Evolutionary conservation across 2,113 vertebrate species (phyloP).

Genomic region (Heloderma charlesbogerti): DNA sequence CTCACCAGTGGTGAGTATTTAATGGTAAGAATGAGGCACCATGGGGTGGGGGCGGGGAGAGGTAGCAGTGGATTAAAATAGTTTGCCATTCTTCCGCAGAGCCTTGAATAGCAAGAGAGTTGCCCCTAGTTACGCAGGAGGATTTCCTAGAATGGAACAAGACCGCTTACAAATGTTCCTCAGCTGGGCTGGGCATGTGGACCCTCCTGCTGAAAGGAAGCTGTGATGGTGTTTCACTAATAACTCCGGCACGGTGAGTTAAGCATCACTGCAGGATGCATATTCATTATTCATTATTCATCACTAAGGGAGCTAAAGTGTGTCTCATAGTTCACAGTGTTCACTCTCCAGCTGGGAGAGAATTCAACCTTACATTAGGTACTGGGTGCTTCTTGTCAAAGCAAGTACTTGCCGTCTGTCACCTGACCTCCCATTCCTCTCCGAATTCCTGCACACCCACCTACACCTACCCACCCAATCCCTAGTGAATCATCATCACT

Average conservation of each 20-base stretch:
- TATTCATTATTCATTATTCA: constrained; percentile 3
- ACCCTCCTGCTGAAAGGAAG: not conserved
- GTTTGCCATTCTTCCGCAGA: not conserved
- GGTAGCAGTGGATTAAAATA: not conserved
- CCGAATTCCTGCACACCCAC: not conserved
- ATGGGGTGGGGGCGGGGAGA: not conserved
- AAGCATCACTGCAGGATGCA: not conserved
- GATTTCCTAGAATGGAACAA: not conserved
- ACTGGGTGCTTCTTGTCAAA: not conserved
- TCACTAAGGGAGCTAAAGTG: not conserved
- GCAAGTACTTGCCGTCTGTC: not conserved
- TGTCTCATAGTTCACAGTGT: not conserved
- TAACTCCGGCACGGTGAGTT: not conserved
- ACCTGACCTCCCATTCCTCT: fast-evolving
- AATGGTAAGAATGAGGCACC: not conserved
- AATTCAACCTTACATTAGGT: not conserved
- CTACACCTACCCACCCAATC: not conserved
- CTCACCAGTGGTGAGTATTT: not conserved
- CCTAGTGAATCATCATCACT: not conserved
- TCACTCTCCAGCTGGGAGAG: not conserved
- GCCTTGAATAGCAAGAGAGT: not conserved
- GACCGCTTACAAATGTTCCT: not conserved
- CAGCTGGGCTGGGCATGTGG: not conserved
- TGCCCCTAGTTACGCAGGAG: constrained; percentile 26
- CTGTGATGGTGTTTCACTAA: not conserved